Evolutionary conservation across 2,113 vertebrate species (phyloP).

Genomic region (Mionectes macconnelli): DNA sequence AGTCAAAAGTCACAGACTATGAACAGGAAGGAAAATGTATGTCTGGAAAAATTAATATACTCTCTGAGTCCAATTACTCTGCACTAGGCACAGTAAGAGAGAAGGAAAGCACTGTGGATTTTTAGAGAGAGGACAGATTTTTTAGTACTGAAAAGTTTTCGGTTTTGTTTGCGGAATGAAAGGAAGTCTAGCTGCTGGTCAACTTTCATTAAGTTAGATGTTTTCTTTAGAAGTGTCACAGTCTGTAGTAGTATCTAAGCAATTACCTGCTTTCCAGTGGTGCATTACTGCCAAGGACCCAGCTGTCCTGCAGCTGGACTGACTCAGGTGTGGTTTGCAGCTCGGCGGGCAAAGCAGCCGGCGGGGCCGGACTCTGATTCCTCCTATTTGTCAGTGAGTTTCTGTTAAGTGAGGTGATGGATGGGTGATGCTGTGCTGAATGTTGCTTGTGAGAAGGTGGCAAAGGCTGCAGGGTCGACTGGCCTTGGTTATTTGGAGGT

Average conservation of each 20-base stretch:
- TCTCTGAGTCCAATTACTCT: neutral
- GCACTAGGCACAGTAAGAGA: neutral
- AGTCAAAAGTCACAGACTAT: neutral
- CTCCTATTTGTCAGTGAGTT: constrained; percentile 96
- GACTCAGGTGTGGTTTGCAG: constrained; percentile 99
- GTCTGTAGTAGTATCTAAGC: neutral
- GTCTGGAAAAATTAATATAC: neutral
- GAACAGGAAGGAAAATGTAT: neutral
- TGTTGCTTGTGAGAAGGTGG: constrained; percentile 91
- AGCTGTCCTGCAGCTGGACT: constrained; percentile 99
- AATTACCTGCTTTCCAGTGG: constrained; percentile 98
- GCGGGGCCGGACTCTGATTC: constrained; percentile 93
- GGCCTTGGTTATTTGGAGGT: constrained; percentile 87
- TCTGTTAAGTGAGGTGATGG: constrained; percentile 94
- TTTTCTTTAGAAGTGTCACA: neutral
- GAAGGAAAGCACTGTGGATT: neutral
- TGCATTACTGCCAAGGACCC: constrained; percentile 99
- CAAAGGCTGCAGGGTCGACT: constrained; percentile 89
- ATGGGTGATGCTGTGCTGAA: constrained; percentile 82
- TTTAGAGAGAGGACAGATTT: neutral
- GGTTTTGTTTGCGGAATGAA: neutral
- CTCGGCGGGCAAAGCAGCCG: constrained; percentile 95
- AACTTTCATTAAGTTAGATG: neutral
- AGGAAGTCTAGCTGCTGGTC: neutral
- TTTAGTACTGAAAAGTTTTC: neutral